These are phyloP conservation scores for Bradysia coprophila DNA, from an alignment of 1,140 invertebrate species.

Conservation along the genomic window DNA sequence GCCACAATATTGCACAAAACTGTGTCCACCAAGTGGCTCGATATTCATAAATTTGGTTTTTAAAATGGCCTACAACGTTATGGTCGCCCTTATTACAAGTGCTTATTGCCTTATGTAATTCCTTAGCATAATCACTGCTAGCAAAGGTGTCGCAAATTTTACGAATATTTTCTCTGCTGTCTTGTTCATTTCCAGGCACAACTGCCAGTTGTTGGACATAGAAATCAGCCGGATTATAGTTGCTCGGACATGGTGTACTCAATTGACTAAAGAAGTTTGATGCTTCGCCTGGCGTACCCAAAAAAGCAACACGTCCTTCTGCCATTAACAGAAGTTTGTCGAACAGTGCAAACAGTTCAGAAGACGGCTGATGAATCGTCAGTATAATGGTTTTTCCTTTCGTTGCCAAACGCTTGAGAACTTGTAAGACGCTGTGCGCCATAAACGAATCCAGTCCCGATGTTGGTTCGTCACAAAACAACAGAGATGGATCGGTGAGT, in stretches of 20 bases:
- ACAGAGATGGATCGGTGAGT: conserved; percentile 79
- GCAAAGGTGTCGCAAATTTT: conserved; percentile 61
- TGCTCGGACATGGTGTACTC: conserved; percentile 56
- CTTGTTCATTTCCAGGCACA: conserved; percentile 59
- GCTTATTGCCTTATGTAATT: conserved; percentile 11
- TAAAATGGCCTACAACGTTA: conserved; percentile 24
- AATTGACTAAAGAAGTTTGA: conserved; percentile 66
- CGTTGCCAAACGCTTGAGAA: conserved; percentile 56
- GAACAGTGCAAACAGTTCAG: conserved; percentile 83
- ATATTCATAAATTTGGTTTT: conserved; percentile 32
- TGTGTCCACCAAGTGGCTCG: conserved; percentile 77
- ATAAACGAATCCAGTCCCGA: conserved; percentile 73
- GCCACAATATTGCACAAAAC: conserved; percentile 75
- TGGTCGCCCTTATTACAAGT: conserved; percentile 15
- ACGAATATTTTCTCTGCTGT: conserved; percentile 51
- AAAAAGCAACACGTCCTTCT: conserved; percentile 78
- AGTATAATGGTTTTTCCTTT: conserved; percentile 83
- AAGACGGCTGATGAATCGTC: conserved; percentile 93
- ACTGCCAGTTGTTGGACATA: conserved; percentile 84
- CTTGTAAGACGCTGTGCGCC: conserved; percentile 75
- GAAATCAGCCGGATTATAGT: conserved; percentile 93
- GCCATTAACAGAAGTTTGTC: conserved; percentile 80
- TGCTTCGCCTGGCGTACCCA: conserved; percentile 64
- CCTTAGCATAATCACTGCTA: conserved; percentile 24
- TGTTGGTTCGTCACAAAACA: conserved; percentile 97